A percentile compares a stretch with the other conserved stretches of the same genome.
Evolutionary conservation across 2,888 invertebrate genomes (phyloP).

Genomic region (Pheosia tremula): DNA sequence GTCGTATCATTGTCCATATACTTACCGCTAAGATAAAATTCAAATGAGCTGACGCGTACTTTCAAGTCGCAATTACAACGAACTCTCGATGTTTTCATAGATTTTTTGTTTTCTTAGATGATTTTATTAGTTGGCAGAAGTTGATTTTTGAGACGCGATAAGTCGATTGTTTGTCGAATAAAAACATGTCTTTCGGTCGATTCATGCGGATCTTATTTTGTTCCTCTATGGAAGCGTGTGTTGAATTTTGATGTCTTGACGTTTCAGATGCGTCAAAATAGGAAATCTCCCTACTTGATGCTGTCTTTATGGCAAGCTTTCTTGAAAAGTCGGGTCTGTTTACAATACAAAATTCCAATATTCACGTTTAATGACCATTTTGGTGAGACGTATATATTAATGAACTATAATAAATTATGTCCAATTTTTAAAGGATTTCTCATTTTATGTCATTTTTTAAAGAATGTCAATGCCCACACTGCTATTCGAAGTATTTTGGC

Average conservation of each 20-base stretch:
- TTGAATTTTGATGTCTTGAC: not conserved
- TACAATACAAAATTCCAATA: too few relatives aligned
- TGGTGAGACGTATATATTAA: too few relatives aligned
- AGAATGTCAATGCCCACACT: constrained; percentile 70
- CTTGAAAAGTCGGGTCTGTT: not conserved
- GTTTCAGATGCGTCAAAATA: not conserved
- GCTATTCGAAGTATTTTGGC: constrained; percentile 81
- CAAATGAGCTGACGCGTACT: not conserved
- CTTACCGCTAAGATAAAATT: constrained; percentile 3
- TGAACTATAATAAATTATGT: not conserved
- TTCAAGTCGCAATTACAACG: not conserved
- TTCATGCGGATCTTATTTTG: not conserved
- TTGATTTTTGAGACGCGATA: not conserved
- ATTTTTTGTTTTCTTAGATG: not conserved
- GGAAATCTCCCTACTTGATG: not conserved
- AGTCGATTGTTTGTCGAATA: not conserved
- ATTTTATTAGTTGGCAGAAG: not conserved
- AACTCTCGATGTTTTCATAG: not conserved
- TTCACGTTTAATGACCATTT: too few relatives aligned
- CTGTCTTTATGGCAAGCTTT: not conserved
- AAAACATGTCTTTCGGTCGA: not conserved
- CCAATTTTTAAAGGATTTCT: constrained; percentile 19
- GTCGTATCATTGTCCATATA: constrained; percentile 27
- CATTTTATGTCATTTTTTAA: constrained; percentile 42
- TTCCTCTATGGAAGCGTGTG: not conserved